Conservation (phyloP, 2,113 vertebrate genomes). For the Oncorhynchus kisutch region DNA sequence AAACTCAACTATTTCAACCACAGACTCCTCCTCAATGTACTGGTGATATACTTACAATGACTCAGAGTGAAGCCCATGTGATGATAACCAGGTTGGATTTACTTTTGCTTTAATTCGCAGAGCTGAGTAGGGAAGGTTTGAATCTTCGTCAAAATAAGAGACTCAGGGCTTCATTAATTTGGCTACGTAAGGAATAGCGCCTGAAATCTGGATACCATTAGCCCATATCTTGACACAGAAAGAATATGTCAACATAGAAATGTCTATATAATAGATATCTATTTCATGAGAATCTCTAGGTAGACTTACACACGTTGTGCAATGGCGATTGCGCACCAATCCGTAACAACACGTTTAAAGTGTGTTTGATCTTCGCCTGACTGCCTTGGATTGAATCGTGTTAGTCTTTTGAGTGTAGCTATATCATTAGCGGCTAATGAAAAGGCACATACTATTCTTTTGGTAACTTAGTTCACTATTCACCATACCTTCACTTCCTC, state of each 20-base stretch:
- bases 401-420: conserved; percentile 11
- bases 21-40: conserved; percentile 22
- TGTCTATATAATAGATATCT: neutral
- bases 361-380: conserved; percentile 24
- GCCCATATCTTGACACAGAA: neutral
- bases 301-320: neutral
- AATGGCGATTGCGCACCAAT: conserved; percentile 1
- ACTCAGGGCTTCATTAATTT: neutral
- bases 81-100: neutral
- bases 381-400: neutral
- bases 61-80: neutral
- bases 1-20: conserved; percentile 12
- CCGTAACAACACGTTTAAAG: conserved; percentile 30
- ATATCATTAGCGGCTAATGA: conserved; percentile 58
- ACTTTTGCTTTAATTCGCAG: neutral
- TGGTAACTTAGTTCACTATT: conserved; percentile 34
- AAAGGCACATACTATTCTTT: conserved; percentile 40
- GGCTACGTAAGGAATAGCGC: neutral
- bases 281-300: conserved; percentile 8
- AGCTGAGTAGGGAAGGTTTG: neutral
- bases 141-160: neutral
- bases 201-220: too few relatives aligned
- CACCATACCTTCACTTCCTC: conserved; percentile 43
- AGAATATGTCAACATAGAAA: neutral
- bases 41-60: conserved; percentile 41